Conservation (phyloP, 2,113 vertebrate species). For the Halcyon senegalensis region DNA sequence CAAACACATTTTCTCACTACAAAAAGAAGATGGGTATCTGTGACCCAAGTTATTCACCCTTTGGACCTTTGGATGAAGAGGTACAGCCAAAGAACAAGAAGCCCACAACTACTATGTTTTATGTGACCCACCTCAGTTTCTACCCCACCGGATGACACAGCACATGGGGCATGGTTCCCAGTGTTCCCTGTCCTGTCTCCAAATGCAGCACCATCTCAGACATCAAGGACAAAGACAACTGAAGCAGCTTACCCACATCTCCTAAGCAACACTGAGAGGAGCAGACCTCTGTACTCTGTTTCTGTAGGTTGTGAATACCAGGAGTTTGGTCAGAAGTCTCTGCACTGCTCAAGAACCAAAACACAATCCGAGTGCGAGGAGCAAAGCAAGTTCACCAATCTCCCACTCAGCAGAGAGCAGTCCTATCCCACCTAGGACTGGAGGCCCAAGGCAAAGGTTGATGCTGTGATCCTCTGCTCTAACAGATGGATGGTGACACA, state of each 20-base stretch:
- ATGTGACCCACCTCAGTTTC: not conserved
- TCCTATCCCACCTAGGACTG: not conserved
- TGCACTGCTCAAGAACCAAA: not conserved
- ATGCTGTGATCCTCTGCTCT: slow-evolving; percentile 46
- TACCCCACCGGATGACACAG: not conserved
- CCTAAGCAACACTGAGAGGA: not conserved
- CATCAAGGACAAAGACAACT: not conserved
- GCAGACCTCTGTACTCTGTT: not conserved
- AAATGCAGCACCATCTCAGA: accelerated
- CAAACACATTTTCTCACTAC: not conserved
- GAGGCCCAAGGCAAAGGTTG: slow-evolving; percentile 49
- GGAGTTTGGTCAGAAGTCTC: not conserved
- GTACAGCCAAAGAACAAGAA: not conserved
- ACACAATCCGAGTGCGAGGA: not conserved
- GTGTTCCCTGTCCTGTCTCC: not conserved
- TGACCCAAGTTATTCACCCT: not conserved
- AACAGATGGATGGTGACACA: slow-evolving; percentile 55
- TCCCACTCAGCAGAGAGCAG: not conserved
- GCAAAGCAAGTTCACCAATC: not conserved
- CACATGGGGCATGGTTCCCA: not conserved
- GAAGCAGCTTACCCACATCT: not conserved
- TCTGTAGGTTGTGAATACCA: not conserved
- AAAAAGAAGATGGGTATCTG: accelerated
- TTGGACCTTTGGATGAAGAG: not conserved
- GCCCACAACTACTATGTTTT: not conserved